Base-by-base conservation (phyloP, 92 coral and sea anemone species). In the Anthopleura xanthogrammica region DNA sequence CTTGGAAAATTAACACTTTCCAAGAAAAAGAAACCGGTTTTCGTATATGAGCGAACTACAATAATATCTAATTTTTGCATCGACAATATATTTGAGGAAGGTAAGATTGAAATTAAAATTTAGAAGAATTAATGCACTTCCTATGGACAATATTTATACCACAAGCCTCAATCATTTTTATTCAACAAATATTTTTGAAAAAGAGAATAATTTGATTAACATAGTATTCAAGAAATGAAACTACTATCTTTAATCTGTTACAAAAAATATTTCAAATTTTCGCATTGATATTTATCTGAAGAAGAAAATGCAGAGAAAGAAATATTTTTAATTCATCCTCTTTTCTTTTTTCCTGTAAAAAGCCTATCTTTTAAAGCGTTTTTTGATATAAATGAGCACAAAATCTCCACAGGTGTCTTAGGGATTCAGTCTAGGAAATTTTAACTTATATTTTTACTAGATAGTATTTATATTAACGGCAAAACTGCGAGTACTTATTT, bases 341-440 rank as follows among this genome's bases (percentile, higher is more conserved):
- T 36, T 29, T 11, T 0, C 36, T 29, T 9, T 68, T 29, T 36
- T 29, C 24, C 13, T 13, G 42, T 12, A 4, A 62, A 19, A 68
- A 68, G 2, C 7, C 11, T 54, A 4, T 11, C 58, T 54, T 50
- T 50, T 11, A 50, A 54, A 54, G 58, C 58, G 17, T 1, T 54
- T 9, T 54, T 14, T 79, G 72, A 56, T 42, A 79, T 58, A 58
- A 22, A 23, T 77, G 39, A 39, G 10, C 43, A 19, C 81, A 22
- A 52, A 12, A 10, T 56, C 41, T 68, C 12, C 12, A 29, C 77
- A 81, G 77, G 65, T 81, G 84, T 46, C 36, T 12, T n/a, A 68
- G 58, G 16, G 42, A 62, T 23, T 80, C 22, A 64, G 57, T 0
- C 29, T 22, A 50, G 22, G 52, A 70, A 16, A 23, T 19, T 52